Percentiles rank a stretch among this genome's conserved stretches.
Evolutionary conservation across 2,113 vertebrate species (phyloP).

Genomic region (Platycercus adscitus): DNA sequence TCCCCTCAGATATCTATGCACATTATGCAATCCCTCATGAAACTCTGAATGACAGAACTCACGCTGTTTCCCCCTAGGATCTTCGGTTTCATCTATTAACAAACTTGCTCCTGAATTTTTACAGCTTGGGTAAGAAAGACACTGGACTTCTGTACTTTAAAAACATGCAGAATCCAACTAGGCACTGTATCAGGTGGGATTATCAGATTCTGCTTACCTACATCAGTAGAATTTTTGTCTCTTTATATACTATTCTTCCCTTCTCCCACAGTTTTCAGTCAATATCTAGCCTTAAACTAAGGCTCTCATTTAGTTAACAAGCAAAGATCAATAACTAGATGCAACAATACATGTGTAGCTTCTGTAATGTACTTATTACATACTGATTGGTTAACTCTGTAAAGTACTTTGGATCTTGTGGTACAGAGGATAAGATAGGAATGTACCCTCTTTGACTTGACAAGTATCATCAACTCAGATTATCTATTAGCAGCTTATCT

Average conservation of each 20-base stretch:
- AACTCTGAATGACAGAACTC: not conserved
- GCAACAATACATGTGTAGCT: not conserved
- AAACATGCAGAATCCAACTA: not conserved
- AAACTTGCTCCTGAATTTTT: not conserved
- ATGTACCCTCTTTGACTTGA: not conserved
- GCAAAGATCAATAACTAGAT: slow-evolving; percentile 15
- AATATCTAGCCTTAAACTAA: not conserved
- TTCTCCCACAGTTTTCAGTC: not conserved
- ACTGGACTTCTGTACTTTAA: not conserved
- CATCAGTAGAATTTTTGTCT: not conserved
- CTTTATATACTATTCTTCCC: not conserved
- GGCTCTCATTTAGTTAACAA: not conserved
- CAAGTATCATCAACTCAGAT: not conserved
- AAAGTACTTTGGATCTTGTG: not conserved
- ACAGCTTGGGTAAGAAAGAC: not conserved
- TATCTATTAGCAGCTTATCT: not conserved
- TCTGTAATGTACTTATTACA: not conserved
- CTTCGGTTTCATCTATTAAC: not conserved
- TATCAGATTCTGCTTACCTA: not conserved
- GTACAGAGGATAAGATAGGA: not conserved
- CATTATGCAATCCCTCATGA: not conserved
- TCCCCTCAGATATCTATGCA: not conserved
- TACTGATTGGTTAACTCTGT: not conserved
- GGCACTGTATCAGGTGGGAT: not conserved
- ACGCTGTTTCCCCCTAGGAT: fast-evolving